These are phyloP conservation scores for Montipora cactus DNA, from an alignment of 64 coral and sea anemone genomes.

Conservation along the genomic window DNA sequence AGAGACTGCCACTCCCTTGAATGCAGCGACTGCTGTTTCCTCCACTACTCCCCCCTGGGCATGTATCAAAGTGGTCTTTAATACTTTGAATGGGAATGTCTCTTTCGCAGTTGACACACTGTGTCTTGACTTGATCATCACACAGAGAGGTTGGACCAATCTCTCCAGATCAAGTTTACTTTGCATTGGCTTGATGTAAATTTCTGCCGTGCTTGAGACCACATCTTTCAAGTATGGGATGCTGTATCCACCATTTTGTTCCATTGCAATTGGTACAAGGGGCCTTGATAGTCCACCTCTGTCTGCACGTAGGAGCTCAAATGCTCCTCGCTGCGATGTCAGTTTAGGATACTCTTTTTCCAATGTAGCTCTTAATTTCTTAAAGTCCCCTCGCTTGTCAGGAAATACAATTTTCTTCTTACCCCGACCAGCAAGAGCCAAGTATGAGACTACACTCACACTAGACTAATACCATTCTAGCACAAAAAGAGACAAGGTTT, in stretches of 20 bases:
- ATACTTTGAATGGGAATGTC: constrained; percentile 33
- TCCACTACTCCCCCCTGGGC: background rate
- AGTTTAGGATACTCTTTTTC: constrained; percentile 58
- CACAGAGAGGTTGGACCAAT: background rate
- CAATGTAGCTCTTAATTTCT: constrained; percentile 31
- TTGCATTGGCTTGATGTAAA: constrained; percentile 54
- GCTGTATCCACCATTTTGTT: background rate
- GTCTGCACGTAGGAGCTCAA: constrained; percentile 67
- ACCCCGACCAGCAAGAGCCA: constrained; percentile 18
- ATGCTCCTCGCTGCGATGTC: constrained; percentile 38
- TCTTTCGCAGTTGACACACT: constrained; percentile 54
- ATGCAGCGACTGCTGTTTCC: too few species aligned
- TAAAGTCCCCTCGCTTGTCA: constrained; percentile 47
- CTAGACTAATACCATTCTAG: background rate
- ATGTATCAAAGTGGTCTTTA: constrained; percentile 36
- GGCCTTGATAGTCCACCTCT: constrained; percentile 33
- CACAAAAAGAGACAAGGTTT: constrained; percentile 5
- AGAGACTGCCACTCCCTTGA: too few species aligned
- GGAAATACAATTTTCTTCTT: constrained; percentile 48
- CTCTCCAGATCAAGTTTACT: constrained; percentile 13
- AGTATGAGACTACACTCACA: background rate
- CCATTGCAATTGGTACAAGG: constrained; percentile 28
- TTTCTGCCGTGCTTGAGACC: background rate
- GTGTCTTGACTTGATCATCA: constrained; percentile 6
- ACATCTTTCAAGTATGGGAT: constrained; percentile 25